Conservation (phyloP, 2,888 invertebrate genomes). For the Baronia brevicornis region DNA sequence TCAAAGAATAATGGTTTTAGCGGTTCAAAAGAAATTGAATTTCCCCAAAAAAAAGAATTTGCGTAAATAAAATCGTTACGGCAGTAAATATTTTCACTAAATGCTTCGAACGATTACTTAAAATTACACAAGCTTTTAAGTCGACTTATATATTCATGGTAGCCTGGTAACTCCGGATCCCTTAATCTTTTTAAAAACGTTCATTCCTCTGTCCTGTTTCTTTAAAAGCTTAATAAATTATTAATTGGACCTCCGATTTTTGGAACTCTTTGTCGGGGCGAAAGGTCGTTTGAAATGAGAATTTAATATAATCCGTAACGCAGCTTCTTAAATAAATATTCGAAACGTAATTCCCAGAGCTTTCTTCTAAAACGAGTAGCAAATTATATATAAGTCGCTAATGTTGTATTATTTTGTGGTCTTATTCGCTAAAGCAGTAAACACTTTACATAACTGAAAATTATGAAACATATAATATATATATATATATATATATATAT, state of each 20-base stretch:
- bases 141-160: slow-evolving; percentile 34
- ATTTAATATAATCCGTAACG: slow-evolving; percentile 36
- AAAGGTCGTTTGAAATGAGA: slow-evolving; percentile 25
- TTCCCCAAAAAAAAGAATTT: too few species aligned
- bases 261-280: slow-evolving; percentile 35
- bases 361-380: background rate
- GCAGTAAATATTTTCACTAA: slow-evolving; percentile 39
- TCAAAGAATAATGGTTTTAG: too few species aligned
- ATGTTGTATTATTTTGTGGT: too few species aligned
- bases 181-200: slow-evolving; percentile 35
- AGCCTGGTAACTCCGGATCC: slow-evolving; percentile 22
- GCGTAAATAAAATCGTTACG: too few species aligned
- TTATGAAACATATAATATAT: too few species aligned
- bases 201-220: slow-evolving; percentile 38
- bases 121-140: slow-evolving; percentile 44
- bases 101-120: slow-evolving; percentile 40
- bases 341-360: slow-evolving; percentile 27
- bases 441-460: too few species aligned
- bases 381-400: slow-evolving; percentile 10
- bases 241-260: slow-evolving; percentile 48
- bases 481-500: too few species aligned
- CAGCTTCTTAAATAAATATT: slow-evolving; percentile 39
- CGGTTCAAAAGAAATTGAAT: too few species aligned
- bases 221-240: slow-evolving; percentile 58
- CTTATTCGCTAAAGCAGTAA: too few species aligned